phyloP scores from a whole-genome alignment of 2,888 invertebrate species.

The Esperia sulphurella region DNA sequence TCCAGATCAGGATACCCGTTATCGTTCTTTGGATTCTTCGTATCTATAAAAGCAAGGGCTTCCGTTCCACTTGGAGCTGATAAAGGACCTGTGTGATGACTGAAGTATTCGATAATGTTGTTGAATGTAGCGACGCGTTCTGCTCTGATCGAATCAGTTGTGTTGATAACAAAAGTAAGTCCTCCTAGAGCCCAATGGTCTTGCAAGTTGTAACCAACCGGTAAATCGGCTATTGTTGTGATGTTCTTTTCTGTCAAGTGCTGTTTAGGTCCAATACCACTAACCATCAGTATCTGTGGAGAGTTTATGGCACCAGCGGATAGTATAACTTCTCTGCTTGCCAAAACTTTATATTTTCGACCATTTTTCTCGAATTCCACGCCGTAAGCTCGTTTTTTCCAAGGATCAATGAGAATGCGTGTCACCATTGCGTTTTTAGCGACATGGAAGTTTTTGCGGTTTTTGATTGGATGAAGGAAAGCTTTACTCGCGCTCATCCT shows the following conservation, averaged over 20 bases:
- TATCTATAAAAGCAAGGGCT: slow-evolving; percentile 77
- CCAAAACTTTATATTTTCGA: slow-evolving; percentile 54
- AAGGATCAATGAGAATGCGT: slow-evolving; percentile 75
- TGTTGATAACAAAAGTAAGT: slow-evolving; percentile 83
- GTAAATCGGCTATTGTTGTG: slow-evolving; percentile 78
- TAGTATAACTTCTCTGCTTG: slow-evolving; percentile 85
- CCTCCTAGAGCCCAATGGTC: slow-evolving; percentile 88
- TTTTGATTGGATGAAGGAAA: slow-evolving; percentile 80
- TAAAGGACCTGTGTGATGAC: slow-evolving; percentile 59
- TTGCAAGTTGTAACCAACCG: slow-evolving; percentile 87
- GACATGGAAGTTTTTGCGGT: slow-evolving; percentile 82
- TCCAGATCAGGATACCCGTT: slow-evolving; percentile 80
- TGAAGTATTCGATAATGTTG: slow-evolving; percentile 76
- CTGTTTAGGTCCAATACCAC: slow-evolving; percentile 85
- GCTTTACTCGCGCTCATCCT: slow-evolving; percentile 87
- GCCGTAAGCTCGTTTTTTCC: slow-evolving; percentile 76
- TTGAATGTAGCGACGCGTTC: slow-evolving; percentile 59
- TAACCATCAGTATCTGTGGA: slow-evolving; percentile 90
- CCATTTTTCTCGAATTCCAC: slow-evolving; percentile 78
- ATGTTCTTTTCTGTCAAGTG: slow-evolving; percentile 80
- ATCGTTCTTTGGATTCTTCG: slow-evolving; percentile 52
- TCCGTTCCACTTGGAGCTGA: slow-evolving; percentile 61
- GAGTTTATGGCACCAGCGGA: slow-evolving; percentile 89
- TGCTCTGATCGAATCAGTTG: slow-evolving; percentile 82
- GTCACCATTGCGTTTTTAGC: slow-evolving; percentile 79